Percentiles rank a stretch among this genome's conserved stretches.
Conservation (phyloP, 2,888 invertebrate genomes). For the Euphydryas editha region DNA sequence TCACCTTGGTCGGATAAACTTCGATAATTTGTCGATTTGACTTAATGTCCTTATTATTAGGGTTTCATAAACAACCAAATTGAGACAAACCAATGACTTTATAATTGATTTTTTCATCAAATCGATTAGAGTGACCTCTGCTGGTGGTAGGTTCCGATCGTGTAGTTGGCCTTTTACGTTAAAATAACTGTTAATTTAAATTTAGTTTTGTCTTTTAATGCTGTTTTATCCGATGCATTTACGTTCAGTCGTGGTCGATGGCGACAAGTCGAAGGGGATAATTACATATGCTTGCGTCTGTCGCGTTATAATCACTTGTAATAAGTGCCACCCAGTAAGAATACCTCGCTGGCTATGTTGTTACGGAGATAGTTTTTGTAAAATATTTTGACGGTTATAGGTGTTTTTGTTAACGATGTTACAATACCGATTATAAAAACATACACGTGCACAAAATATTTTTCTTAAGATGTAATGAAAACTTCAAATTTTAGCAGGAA, state of each 20-base stretch:
- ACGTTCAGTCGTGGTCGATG: background rate
- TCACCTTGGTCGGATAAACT: no score
- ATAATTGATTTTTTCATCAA: no score
- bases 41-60: no score
- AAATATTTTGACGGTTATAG: no score
- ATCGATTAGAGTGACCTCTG: no score
- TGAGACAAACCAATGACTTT: no score
- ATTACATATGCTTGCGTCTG: slow-evolving; percentile 4
- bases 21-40: no score
- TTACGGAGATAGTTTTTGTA: background rate
- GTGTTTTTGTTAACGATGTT: background rate
- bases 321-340: background rate
- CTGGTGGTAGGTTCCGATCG: no score
- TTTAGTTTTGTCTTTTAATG: no score
- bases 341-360: background rate
- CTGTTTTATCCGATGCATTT: background rate
- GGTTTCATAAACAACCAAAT: no score
- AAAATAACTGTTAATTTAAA: background rate
- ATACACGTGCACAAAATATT: slow-evolving; percentile 7
- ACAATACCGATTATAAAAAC: slow-evolving; percentile 2
- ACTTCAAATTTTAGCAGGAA: slow-evolving; percentile 8
- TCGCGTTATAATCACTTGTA: slow-evolving; percentile 3
- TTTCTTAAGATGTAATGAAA: slow-evolving; percentile 11
- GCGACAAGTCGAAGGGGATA: background rate
- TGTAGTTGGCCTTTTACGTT: no score